Base-by-base conservation (phyloP, 2,888 invertebrate species). In the Plebejus argus region DNA sequence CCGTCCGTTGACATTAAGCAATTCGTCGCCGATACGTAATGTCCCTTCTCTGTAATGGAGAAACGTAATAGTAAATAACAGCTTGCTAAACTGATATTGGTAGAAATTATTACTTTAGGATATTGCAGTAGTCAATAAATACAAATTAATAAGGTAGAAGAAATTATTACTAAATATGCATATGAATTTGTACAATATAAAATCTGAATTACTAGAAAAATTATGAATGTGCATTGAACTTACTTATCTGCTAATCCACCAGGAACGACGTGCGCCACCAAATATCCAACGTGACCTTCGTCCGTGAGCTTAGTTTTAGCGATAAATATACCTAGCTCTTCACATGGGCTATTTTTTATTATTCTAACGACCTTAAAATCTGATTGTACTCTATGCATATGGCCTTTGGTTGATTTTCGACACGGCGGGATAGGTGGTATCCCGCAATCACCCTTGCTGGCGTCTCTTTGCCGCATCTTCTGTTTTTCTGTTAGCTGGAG, bases 241-340 rank as follows among this genome's bases (percentile, higher is more conserved):
- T 87, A 96, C 96, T 95, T 95, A 87, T 96, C 95, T 28, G 96
- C 96, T 80, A 96, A 87, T 81, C 96, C 96, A 78, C 95, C 96
- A 4, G 96, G 96, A 33, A 96, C 96, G 4, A 97, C 95, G 85
- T 96, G 96, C 35, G 96, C 96, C 3, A 97, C 96, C 79, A 96
- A 91, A 85, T 96, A 97, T 20, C 96, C 96, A n/a, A 94, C 86
- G 78, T 94, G 94, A n/a, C 94, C 95, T 86, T 95, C 94, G 78
- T 95, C 95, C 3, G 95, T 91, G 20, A 95, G 90, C 80, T 95
- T 95, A 56, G 95, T 95, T 89, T 96, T 96, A 4, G 96, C 96
- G 79, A 97, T 96, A 83, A 96, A 96, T 86, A 97, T 96, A 7
- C 97, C 97, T 71, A 97, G 88, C 86, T 96, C 96, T 84, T 96